Conservation (phyloP, 2,113 vertebrate genomes). For the Gnathonemus echidnorhynchus region DNA sequence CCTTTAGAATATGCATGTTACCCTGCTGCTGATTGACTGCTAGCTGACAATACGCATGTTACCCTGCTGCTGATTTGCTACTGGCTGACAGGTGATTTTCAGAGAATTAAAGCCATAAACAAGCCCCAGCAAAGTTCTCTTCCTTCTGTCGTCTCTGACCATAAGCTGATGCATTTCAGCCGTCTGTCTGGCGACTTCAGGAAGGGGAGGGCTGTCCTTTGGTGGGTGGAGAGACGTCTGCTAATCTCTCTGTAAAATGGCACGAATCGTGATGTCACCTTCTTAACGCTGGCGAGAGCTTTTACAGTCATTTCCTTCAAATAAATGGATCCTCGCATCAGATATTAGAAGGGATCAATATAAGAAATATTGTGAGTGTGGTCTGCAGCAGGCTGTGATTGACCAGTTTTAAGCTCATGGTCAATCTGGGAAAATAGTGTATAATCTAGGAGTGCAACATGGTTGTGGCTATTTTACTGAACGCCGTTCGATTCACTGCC, state of each 20-base stretch:
- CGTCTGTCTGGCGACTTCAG: background rate
- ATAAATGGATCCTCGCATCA: background rate
- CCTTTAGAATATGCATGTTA: background rate
- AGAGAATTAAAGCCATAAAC: background rate
- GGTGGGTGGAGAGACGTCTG: background rate
- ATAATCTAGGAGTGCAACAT: background rate
- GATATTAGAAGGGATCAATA: background rate
- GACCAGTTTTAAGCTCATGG: background rate
- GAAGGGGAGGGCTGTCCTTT: background rate
- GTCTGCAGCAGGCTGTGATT: background rate
- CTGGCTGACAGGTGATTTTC: background rate
- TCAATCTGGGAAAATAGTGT: background rate
- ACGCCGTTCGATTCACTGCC: background rate
- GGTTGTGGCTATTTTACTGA: background rate
- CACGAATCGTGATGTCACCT: background rate
- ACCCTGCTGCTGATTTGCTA: background rate
- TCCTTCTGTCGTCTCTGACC: background rate
- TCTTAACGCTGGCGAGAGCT: background rate
- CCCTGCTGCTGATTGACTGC: background rate
- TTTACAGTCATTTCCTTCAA: background rate
- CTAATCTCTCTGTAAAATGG: conserved; percentile 6
- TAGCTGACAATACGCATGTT: background rate
- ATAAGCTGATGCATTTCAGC: conserved; percentile 11
- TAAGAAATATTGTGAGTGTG: background rate
- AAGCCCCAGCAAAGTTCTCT: background rate